Evolutionary conservation across 1,140 invertebrate genomes (phyloP).

Genomic region (Bombus pyrosoma): DNA sequence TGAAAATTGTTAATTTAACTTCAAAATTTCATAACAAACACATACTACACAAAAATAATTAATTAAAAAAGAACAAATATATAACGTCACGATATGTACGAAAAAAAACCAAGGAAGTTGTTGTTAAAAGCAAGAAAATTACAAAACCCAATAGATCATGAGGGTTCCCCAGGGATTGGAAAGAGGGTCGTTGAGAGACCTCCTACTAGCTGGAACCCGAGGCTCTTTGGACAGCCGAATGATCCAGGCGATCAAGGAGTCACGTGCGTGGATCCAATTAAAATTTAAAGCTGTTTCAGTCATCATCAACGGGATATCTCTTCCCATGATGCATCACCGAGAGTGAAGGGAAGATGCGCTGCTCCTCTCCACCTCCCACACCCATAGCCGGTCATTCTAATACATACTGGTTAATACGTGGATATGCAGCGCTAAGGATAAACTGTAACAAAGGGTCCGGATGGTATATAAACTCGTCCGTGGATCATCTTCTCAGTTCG

Average conservation of each 20-base stretch:
- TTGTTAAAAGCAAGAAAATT: background rate
- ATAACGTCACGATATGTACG: background rate
- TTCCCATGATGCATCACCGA: constrained; percentile 64
- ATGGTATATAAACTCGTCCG: constrained; percentile 76
- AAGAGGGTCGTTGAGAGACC: background rate
- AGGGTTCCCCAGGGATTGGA: background rate
- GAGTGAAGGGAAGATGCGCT: constrained; percentile 76
- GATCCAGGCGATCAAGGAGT: constrained; percentile 38
- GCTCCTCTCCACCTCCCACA: constrained; percentile 67
- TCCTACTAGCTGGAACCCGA: background rate
- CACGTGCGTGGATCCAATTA: constrained; percentile 76
- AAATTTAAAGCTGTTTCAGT: constrained; percentile 71
- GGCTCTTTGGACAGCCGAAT: constrained; percentile 28
- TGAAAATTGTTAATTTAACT: background rate
- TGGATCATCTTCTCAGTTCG: constrained; percentile 76
- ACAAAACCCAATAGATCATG: background rate
- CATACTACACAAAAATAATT: background rate
- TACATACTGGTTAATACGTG: constrained; percentile 65
- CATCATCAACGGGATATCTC: constrained; percentile 67
- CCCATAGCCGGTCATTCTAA: constrained; percentile 68
- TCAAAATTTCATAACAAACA: background rate
- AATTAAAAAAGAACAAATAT: background rate
- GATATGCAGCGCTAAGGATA: constrained; percentile 69
- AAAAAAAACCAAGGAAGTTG: background rate
- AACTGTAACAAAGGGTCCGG: constrained; percentile 80